phyloP scores from a whole-genome alignment of 2,113 vertebrate genomes.

The Phylloscopus whistleri region DNA sequence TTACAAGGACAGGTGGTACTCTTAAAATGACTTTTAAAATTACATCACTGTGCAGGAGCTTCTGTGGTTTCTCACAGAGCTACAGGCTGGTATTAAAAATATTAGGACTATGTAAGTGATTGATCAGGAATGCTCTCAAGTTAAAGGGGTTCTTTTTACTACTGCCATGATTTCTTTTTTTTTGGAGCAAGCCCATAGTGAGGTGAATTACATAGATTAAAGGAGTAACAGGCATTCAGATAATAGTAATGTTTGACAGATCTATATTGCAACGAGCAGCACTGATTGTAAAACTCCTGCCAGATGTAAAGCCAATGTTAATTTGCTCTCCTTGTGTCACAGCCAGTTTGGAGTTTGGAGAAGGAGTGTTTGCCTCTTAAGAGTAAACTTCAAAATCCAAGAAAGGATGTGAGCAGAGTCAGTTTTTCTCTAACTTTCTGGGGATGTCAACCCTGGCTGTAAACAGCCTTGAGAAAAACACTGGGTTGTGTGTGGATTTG shows the following conservation, averaged over 20 bases:
- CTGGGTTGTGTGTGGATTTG: neutral
- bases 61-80: neutral
- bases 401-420: neutral
- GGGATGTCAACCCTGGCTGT: neutral
- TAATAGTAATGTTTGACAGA: neutral
- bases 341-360: neutral
- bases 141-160: neutral
- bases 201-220: neutral
- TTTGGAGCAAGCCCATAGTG: neutral
- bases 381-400: neutral
- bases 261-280: neutral
- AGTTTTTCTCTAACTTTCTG: neutral
- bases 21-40: neutral
- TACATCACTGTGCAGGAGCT: neutral
- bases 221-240: neutral
- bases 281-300: neutral
- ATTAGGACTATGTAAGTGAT: neutral
- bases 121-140: neutral
- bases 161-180: neutral
- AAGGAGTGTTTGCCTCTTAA: neutral
- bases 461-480: neutral
- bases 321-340: neutral
- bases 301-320: neutral
- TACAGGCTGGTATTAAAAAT: neutral
- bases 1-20: neutral